Conservation (phyloP, 2,797 vertebrate genomes). For the Oreochromis grahami region DNA sequence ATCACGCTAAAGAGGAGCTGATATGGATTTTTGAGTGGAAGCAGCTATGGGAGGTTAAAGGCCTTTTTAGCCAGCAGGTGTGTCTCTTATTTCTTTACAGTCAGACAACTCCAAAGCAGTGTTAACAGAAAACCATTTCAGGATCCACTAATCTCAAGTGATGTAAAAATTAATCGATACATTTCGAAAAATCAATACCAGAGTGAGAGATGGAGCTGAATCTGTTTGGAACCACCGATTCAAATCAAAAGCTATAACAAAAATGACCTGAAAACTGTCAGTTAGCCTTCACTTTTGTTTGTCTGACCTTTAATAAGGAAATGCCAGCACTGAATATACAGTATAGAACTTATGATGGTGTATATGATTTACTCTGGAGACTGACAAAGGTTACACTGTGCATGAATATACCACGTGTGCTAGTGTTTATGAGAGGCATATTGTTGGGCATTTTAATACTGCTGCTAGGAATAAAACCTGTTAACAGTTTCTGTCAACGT, state of each 20-base stretch:
- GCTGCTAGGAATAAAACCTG: background rate
- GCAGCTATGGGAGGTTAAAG: background rate
- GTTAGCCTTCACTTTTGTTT: background rate
- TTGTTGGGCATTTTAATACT: background rate
- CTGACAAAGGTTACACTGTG: background rate
- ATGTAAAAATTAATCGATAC: background rate
- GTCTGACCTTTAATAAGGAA: background rate
- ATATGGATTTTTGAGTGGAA: background rate
- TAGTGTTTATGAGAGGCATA: background rate
- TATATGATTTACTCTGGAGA: background rate
- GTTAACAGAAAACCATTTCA: background rate
- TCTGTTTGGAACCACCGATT: background rate
- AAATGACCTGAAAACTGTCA: background rate
- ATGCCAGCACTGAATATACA: background rate
- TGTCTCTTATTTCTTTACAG: background rate
- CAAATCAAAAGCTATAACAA: background rate
- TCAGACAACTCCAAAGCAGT: background rate
- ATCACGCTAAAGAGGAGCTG: background rate
- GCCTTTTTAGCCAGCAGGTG: background rate
- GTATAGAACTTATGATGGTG: background rate
- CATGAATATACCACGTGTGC: background rate
- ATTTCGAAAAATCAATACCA: background rate
- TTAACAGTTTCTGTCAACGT: background rate
- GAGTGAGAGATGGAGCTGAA: background rate
- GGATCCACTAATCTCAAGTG: background rate